These are phyloP conservation scores for Takifugu bimaculatus DNA, from an alignment of 2,113 vertebrate species.

Conservation along the genomic window DNA sequence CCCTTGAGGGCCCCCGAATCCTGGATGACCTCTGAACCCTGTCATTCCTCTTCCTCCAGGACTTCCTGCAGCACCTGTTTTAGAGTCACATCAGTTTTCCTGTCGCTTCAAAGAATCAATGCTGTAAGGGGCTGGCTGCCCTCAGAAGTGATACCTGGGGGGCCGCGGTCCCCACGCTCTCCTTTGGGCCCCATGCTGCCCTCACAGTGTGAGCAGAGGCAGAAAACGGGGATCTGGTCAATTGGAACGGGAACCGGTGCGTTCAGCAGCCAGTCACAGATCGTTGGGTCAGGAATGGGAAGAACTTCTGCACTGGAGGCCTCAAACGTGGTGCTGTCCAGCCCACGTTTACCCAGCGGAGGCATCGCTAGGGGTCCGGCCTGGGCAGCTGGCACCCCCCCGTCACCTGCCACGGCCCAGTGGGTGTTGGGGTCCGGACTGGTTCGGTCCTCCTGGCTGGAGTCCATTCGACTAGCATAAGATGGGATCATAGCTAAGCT, in stretches of 20 bases:
- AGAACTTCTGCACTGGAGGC: neutral
- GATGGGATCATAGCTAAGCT: slow-evolving; percentile 19
- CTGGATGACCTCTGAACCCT: slow-evolving; percentile 57
- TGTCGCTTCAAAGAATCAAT: too few species aligned
- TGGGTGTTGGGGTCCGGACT: slow-evolving; percentile 9
- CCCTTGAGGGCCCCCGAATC: slow-evolving; percentile 62
- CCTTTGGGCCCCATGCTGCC: slow-evolving; percentile 62
- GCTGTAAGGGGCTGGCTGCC: too few species aligned
- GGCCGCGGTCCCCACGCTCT: slow-evolving; percentile 62
- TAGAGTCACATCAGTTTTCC: neutral
- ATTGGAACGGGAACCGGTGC: slow-evolving; percentile 9
- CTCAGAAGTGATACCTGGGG: slow-evolving; percentile 47
- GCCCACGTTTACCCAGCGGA: slow-evolving; percentile 1
- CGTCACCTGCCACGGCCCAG: neutral
- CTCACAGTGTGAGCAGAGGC: slow-evolving; percentile 66
- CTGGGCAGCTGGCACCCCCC: neutral
- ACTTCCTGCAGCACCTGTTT: slow-evolving; percentile 64
- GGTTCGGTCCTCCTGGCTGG: neutral
- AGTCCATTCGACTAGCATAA: neutral
- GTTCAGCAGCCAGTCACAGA: slow-evolving; percentile 58
- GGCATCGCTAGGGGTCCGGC: neutral
- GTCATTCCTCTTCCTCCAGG: slow-evolving; percentile 58
- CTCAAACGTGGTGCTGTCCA: neutral
- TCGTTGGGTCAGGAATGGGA: neutral
- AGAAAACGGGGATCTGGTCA: slow-evolving; percentile 62